These are phyloP conservation scores for Limnephilus rhombicus DNA, from an alignment of 2,888 invertebrate species.

Conservation along the genomic window DNA sequence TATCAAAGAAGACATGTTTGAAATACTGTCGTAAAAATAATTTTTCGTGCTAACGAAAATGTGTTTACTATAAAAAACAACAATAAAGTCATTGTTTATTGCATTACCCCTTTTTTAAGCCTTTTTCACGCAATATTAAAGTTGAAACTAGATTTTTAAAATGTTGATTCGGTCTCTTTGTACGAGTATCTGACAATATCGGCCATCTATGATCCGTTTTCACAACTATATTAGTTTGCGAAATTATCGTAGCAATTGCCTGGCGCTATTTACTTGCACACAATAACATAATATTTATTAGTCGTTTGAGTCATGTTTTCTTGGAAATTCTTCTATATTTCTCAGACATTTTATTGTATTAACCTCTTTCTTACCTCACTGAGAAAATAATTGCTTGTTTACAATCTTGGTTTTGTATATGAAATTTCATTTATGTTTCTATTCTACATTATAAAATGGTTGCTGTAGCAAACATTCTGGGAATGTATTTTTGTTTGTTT, in stretches of 20 bases:
- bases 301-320: not conserved
- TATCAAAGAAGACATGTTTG: not conserved
- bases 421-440: not conserved
- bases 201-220: not conserved
- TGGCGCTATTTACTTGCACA: not conserved
- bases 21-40: not conserved
- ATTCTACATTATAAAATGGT: not conserved
- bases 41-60: not conserved
- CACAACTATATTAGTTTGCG: not conserved
- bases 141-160: not conserved
- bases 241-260: not conserved
- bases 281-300: not conserved
- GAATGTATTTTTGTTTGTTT: not conserved
- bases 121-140: not conserved
- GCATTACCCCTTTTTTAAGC: not conserved
- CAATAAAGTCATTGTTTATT: not conserved
- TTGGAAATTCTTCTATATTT: not conserved
- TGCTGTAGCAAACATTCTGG: not conserved
- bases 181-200: not conserved
- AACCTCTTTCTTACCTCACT: not conserved
- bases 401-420: not conserved
- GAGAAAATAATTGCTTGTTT: not conserved
- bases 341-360: not conserved
- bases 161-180: not conserved
- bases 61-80: not conserved